Evolutionary conservation across 2,113 vertebrate genomes (phyloP), one percentile per base, ranked within the genome.

Genomic region (Perca flavescens): DNA sequence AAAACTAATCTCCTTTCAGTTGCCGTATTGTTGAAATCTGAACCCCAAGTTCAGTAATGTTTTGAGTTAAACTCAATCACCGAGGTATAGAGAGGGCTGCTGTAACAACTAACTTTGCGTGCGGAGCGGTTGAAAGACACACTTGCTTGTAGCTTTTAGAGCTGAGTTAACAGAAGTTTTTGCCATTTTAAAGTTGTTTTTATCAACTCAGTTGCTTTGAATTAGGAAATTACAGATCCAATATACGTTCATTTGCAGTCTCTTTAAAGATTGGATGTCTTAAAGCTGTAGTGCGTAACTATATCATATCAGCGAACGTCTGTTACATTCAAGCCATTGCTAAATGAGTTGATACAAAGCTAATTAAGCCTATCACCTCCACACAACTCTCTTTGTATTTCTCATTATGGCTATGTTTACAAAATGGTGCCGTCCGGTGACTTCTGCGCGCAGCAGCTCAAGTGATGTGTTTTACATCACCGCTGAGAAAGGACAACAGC

Each of bases 1-100:
- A 67, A 67, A 83, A 83, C 67, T 17, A 67, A 78, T 74, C 21
- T 28, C 19, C 64, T 75, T 78, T 81, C 58, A 78, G 77, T 84
- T 69, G 16, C 22, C 31, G 16, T 14, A 62, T 69, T 73, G 57
- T 43, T 69, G 52, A 80, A 68, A 72, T 60, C 4, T 43, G n/a
- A 62, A 56, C 25, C 34, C 15, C 14, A 16, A 50, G 40, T 53
- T 67, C 47, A 40, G 63, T 19, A 34, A 46, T 72, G 47, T 62
- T 49, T 67, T 22, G 58, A 65, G 60, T 58, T 49, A 13, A 63
- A 17, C 63, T 75, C 36, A 62, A 52, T 77, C 28, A 50, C 70
- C 66, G 12, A 46, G 28, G 49, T 62, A 62, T 16, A 25, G 58
- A 17, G 52, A 79, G 9, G 13, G 52, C 31, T 64, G 71, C 76